Base-by-base conservation (phyloP, 1,140 invertebrate species). In the Heliconius eleuchia region DNA sequence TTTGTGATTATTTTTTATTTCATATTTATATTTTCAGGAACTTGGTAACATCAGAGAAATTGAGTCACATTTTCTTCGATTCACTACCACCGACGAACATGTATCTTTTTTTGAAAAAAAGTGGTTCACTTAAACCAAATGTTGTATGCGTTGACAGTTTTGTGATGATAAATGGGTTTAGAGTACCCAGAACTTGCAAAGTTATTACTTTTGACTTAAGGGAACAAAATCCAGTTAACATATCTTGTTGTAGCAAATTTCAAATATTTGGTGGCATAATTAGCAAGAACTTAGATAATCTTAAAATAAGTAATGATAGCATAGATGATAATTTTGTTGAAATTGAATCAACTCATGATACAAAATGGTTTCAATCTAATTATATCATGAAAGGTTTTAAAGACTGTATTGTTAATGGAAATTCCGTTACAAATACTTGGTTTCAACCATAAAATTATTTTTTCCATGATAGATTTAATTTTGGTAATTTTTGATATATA, bases 311-410 rank as follows among this genome's bases (percentile, higher is more conserved):
- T 16, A 77, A 74, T 66, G 70, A 84, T 77, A 73, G 83, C 23
- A 71, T 82, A 50, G 27, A 76, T 60, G 71, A 82, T 55, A 83
- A 89, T 39, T 89, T 88, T 75, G 77, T 77, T 84, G 89, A 92
- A 84, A 92, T 94, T 73, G 89, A 91, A 78, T 90, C 91, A 4
- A 89, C 86, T 18, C 83, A 90, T 57, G 76, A 74, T 30, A 79
- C 83, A 3, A 88, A 86, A 79, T 94, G 92, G 92, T 94, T 89
- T 81, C 91, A 93, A 76, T 94, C 89, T 9, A 87, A 82, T 42
- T 93, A 92, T 88, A 84, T 94, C 16, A 92, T 94, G 91, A 94
- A 93, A 83, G 92, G 91, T 6, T 94, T 94, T 79, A 94, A 91
- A 85, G 92, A 94, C 79, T 94, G 91, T 75, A 60, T 91, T 74